These are phyloP conservation scores for Botia almorhae DNA, from an alignment of 2,797 vertebrate genomes.

Conservation along the genomic window DNA sequence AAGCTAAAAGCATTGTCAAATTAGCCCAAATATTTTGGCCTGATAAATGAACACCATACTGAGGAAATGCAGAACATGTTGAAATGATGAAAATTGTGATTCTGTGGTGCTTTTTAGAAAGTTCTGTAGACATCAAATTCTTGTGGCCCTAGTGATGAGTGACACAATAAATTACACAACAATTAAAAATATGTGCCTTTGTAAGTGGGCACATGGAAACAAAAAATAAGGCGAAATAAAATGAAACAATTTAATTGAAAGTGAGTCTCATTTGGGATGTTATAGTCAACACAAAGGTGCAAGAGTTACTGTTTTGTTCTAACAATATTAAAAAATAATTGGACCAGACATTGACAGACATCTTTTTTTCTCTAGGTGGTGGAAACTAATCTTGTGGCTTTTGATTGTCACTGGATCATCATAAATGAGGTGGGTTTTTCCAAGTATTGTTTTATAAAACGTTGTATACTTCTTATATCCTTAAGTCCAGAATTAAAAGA, in stretches of 20 bases:
- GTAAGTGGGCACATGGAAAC: neutral
- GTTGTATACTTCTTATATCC: too few species aligned
- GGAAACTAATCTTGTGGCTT: conserved; percentile 98
- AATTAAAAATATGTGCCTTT: neutral
- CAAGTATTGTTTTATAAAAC: neutral
- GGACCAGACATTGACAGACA: neutral
- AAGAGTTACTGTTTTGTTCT: conserved; percentile 1
- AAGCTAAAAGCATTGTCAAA: too few species aligned
- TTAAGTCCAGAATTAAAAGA: neutral
- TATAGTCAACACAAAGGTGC: neutral
- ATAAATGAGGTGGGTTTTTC: conserved; percentile 94
- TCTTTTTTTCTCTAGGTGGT: conserved; percentile 81
- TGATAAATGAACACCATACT: too few species aligned
- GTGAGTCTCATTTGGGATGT: neutral
- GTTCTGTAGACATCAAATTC: neutral
- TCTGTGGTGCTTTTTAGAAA: neutral
- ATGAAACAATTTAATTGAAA: neutral
- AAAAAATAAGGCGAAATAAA: neutral
- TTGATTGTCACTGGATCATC: conserved; percentile 99
- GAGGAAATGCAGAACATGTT: neutral
- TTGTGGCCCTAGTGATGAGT: neutral
- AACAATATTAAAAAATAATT: neutral
- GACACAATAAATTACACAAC: neutral
- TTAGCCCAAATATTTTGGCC: too few species aligned
- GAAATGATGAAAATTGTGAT: neutral